A percentile compares a stretch with the other conserved stretches of the same genome.
These are phyloP conservation scores for Gandaritis pyraliata DNA, from an alignment of 2,888 invertebrate genomes.

Conservation along the genomic window DNA sequence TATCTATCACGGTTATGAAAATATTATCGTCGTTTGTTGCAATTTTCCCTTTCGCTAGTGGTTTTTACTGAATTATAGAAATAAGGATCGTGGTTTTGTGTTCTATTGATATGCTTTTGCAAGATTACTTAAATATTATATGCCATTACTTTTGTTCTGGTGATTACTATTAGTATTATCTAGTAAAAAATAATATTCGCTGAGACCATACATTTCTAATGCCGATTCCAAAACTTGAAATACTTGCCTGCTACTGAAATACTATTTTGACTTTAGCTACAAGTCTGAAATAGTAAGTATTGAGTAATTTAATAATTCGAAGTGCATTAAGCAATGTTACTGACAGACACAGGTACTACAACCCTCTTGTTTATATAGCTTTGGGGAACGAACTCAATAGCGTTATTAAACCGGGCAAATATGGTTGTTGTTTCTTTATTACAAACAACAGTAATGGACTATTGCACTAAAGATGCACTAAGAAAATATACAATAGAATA, in stretches of 20 bases:
- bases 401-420: slow-evolving; percentile 16
- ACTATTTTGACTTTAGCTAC: slow-evolving; percentile 18
- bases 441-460: neutral
- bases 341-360: slow-evolving; percentile 18
- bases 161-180: too few relatives aligned
- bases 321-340: slow-evolving; percentile 33
- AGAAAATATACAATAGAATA: slow-evolving; percentile 15
- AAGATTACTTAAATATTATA: too few relatives aligned
- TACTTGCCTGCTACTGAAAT: neutral
- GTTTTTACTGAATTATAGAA: slow-evolving; percentile 19
- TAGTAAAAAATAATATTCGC: too few relatives aligned
- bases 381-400: slow-evolving; percentile 17
- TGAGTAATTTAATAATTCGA: slow-evolving; percentile 32
- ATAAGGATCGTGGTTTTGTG: slow-evolving; percentile 2
- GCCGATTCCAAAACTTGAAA: too few relatives aligned
- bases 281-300: slow-evolving; percentile 22
- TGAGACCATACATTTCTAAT: too few relatives aligned
- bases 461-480: neutral
- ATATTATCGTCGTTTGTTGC: slow-evolving; percentile 27
- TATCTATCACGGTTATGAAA: slow-evolving; percentile 34
- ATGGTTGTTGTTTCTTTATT: slow-evolving; percentile 3
- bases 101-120: too few relatives aligned
- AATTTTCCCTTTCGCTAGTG: slow-evolving; percentile 14
- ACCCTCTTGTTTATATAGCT: slow-evolving; percentile 19
- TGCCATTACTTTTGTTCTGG: too few relatives aligned